Evolutionary conservation across 2,797 vertebrate species (phyloP).

Genomic region (Lophius americanus): DNA sequence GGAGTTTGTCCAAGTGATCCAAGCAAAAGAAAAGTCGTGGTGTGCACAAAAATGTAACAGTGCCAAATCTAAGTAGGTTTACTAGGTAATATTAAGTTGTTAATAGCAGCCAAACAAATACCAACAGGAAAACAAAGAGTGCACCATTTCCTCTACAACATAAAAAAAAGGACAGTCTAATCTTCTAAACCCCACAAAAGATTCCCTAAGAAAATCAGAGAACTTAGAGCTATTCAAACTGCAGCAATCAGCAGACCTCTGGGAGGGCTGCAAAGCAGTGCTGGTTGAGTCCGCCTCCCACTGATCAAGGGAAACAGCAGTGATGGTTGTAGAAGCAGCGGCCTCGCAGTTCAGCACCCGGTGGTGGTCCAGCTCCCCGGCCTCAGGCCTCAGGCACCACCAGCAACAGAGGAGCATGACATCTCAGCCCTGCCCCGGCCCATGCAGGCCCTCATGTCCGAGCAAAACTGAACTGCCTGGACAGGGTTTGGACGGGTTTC

Average conservation of each 20-base stretch:
- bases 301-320: slow-evolving; percentile 64
- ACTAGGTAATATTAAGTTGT: neutral
- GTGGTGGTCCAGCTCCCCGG: slow-evolving; percentile 88
- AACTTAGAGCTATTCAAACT: slow-evolving; percentile 22
- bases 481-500: neutral
- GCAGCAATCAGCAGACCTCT: slow-evolving; percentile 68
- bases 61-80: neutral
- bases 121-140: slow-evolving; percentile 13
- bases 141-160: neutral
- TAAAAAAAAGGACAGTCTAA: slow-evolving; percentile 6
- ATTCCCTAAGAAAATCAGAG: slow-evolving; percentile 2
- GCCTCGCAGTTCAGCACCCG: slow-evolving; percentile 80
- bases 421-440: slow-evolving; percentile 79
- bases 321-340: slow-evolving; percentile 59
- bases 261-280: slow-evolving; percentile 46
- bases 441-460: slow-evolving; percentile 68
- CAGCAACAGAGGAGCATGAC: slow-evolving; percentile 91
- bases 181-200: neutral
- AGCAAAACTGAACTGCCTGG: slow-evolving; percentile 29
- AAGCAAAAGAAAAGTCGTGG: neutral
- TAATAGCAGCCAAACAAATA: slow-evolving; percentile 4
- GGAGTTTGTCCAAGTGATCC: slow-evolving; percentile 9
- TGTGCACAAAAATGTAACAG: neutral
- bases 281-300: slow-evolving; percentile 65
- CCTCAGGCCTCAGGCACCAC: slow-evolving; percentile 90